Evolutionary conservation across 2,888 invertebrate genomes (phyloP), one percentile per base, ranked within the genome.

Genomic region (Watsonalla cultraria): DNA sequence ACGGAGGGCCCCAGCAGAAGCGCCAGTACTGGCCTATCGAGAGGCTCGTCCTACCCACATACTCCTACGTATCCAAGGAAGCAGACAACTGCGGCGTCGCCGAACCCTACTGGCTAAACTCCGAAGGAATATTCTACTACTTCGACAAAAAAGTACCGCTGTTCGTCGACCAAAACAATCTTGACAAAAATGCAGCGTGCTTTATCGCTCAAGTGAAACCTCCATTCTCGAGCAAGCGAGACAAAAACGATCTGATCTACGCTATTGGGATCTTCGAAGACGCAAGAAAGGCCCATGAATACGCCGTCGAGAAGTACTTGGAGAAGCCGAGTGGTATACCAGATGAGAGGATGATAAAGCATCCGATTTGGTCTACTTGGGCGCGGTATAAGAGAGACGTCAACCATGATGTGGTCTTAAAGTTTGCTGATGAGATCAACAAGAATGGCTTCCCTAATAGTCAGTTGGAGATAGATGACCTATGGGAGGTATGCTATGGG

Each of bases 361-460:
- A 92, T 56, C 94, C 94, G 0, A 91, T 94, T 60, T 94, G 94
- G 94, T 93, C 94, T 0, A 94, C 94, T 0, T 93, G 93, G 93
- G 93, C 94, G 0, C 77, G 89, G 46, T 94, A 93, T 70, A 92
- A 92, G 55, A 73, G 80, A 0, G 70, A 86, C 9, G 88, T 94
- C 0, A 90, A 91, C 61, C 92, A 93, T 59, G 68, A 78, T 0
- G 75, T 81, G 0, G 88, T 93, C 0, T 50, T 89, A 24, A 75
- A 85, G 15, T 93, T 91, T 62, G 92, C 92, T 5, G 79, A 90
- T 53, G 86, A 92, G 51, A 92, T 93, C 52, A 70, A 74, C 0
- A 76, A 75, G 0, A 62, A 92, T 57, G 91, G 89, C 0, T 93
- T 92, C 57, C 82, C 86, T 0, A 86, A 87, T 65, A 92, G 92